Evolutionary conservation across 2,888 invertebrate genomes (phyloP).

Genomic region (Chouioia cunea): DNA sequence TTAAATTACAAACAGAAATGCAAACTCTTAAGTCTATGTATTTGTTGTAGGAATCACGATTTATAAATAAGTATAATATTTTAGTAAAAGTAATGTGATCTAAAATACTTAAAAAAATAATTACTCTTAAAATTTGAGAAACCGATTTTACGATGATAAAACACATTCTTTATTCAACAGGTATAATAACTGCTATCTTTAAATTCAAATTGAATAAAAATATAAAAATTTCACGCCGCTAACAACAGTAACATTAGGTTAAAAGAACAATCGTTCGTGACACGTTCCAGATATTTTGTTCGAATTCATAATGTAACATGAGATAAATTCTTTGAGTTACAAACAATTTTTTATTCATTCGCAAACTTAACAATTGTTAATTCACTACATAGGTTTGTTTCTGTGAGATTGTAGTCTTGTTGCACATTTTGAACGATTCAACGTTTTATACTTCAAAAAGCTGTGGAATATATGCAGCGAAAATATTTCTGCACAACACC

Average conservation of each 20-base stretch:
- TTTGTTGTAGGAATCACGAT: neutral
- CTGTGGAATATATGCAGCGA: constrained; percentile 18
- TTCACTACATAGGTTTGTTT: neutral
- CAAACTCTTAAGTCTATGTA: neutral
- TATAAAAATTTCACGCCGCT: neutral
- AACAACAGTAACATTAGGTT: too few relatives aligned
- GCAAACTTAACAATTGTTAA: too few relatives aligned
- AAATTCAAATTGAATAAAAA: neutral
- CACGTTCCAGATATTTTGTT: too few relatives aligned
- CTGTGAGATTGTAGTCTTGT: too few relatives aligned
- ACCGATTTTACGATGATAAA: neutral
- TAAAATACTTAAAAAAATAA: too few relatives aligned
- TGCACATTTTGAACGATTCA: neutral
- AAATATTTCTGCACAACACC: neutral
- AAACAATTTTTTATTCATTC: too few relatives aligned
- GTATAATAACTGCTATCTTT: neutral
- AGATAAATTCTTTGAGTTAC: too few relatives aligned
- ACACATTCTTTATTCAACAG: too few relatives aligned
- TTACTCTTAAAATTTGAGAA: constrained; percentile 8
- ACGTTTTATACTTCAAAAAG: neutral
- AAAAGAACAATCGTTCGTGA: too few relatives aligned
- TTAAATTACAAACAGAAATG: constrained; percentile 9
- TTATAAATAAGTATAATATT: neutral
- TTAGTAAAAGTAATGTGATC: too few relatives aligned
- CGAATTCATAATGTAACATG: too few relatives aligned